Conservation (phyloP, 2,113 vertebrate genomes). For the Eulemur macaco region DNA sequence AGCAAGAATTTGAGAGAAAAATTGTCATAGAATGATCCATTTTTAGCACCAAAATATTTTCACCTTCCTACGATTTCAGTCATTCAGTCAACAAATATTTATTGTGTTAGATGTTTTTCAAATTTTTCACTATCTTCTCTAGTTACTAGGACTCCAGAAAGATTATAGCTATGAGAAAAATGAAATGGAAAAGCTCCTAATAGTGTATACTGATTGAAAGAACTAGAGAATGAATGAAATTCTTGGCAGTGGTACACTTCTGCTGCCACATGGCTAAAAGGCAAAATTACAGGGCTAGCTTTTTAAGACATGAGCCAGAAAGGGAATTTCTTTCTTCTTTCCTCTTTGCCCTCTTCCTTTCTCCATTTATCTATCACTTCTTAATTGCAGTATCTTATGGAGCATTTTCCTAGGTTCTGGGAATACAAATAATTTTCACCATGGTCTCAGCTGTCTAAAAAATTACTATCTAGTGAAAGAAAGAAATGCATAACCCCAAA, state of each 20-base stretch:
- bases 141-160: not conserved
- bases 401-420: not conserved
- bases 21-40: not conserved
- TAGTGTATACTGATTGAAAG: not conserved
- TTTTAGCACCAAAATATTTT: not conserved
- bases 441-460: slow-evolving; percentile 7
- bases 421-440: slow-evolving; percentile 17
- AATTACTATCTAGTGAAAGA: not conserved
- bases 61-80: not conserved
- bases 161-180: not conserved
- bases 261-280: not conserved
- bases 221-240: not conserved
- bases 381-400: not conserved
- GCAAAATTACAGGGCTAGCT: slow-evolving; percentile 54
- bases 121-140: not conserved
- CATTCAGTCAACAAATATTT: not conserved
- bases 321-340: not conserved
- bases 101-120: not conserved
- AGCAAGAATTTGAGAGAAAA: not conserved
- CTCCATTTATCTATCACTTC: not conserved
- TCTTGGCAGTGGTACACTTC: not conserved
- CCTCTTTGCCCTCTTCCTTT: not conserved
- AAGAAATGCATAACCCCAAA: not conserved
- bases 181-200: not conserved
- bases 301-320: not conserved